Conservation (phyloP, 2,888 invertebrate species). For the Panzeria rudis region DNA sequence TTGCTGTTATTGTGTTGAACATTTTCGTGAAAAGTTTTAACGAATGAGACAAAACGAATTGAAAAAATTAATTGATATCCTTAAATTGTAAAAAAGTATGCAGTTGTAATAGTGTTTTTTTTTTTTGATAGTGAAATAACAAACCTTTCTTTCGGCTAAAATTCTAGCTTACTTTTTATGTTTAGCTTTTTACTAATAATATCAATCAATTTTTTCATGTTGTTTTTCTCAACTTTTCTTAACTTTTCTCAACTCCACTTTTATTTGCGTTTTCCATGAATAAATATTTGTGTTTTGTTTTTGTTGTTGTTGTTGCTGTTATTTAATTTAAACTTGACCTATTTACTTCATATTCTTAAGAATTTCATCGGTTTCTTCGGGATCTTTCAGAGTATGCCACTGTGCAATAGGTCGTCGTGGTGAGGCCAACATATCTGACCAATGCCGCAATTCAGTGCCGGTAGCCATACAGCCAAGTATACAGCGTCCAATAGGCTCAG, state of each 20-base stretch:
- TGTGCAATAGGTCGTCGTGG: slow-evolving; percentile 99
- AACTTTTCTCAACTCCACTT: slow-evolving; percentile 3
- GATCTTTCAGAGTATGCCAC: slow-evolving; percentile 99
- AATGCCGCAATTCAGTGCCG: slow-evolving; percentile 99
- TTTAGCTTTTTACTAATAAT: slow-evolving; percentile 31
- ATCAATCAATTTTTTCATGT: slow-evolving; percentile 60
- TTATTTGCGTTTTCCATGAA: slow-evolving; percentile 32
- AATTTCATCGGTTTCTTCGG: slow-evolving; percentile 89
- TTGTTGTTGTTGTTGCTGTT: slow-evolving; percentile 36
- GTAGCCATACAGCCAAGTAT: slow-evolving; percentile 98
- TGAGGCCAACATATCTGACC: slow-evolving; percentile 99
- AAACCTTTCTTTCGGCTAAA: slow-evolving; percentile 40
- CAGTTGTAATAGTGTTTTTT: background rate
- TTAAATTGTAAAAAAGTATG: slow-evolving; percentile 57
- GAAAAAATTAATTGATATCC: slow-evolving; percentile 66
- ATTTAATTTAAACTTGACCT: slow-evolving; percentile 30
- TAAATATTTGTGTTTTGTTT: slow-evolving; percentile 53
- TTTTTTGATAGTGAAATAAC: slow-evolving; percentile 6
- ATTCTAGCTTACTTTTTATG: slow-evolving; percentile 51
- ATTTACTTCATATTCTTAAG: slow-evolving; percentile 83
- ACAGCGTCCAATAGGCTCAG: slow-evolving; percentile 99
- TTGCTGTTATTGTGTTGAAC: slow-evolving; percentile 62
- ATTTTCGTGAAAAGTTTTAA: slow-evolving; percentile 12
- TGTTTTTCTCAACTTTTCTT: background rate
- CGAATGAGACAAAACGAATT: slow-evolving; percentile 20